Evolutionary conservation across 2,113 vertebrate species (phyloP).

Genomic region (Clarias macrocephalus): DNA sequence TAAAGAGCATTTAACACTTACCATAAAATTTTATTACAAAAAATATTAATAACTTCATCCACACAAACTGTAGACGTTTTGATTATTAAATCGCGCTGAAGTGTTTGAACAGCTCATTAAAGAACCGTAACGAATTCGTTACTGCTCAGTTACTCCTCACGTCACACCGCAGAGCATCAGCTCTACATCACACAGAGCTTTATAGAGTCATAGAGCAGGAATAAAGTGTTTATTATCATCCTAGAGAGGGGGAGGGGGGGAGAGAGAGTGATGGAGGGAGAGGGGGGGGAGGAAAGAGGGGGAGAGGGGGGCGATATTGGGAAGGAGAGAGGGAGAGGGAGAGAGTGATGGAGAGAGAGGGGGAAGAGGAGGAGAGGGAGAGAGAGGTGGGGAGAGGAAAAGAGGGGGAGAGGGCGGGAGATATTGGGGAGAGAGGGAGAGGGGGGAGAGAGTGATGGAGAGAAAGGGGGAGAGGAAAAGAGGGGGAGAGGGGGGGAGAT

Average conservation of each 20-base stretch:
- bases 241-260: not conserved
- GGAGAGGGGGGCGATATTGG: no score
- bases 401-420: not conserved
- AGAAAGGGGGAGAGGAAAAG: not conserved
- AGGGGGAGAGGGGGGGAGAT: no score
- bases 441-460: no score
- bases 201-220: not conserved
- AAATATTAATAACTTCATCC: not conserved
- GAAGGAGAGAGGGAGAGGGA: no score
- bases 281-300: no score
- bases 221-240: not conserved
- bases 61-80: not conserved
- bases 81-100: not conserved
- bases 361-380: not conserved
- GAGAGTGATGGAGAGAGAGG: not conserved
- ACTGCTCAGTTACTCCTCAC: not conserved
- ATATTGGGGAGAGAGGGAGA: no score
- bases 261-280: no score
- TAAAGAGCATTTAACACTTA: no score
- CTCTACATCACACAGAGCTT: not conserved
- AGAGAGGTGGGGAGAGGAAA: not conserved
- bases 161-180: not conserved
- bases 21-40: not conserved
- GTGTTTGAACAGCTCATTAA: no score
- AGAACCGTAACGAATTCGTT: no score